Evolutionary conservation across 1,140 invertebrate genomes (phyloP).

Genomic region (Drosophila guanche): DNA sequence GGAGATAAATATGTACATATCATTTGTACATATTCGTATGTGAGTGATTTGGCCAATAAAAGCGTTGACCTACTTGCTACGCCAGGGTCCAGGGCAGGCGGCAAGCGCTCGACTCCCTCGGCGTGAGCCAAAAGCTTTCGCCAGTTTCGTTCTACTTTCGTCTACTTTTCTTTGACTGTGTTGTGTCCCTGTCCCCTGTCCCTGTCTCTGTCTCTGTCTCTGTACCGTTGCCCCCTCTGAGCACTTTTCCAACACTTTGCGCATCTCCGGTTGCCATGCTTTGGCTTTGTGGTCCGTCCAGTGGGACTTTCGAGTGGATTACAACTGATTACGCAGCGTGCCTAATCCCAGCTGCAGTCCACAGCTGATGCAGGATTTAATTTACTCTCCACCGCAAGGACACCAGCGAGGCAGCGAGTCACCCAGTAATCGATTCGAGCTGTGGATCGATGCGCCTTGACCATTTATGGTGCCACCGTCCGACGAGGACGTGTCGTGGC

Average conservation of each 20-base stretch:
- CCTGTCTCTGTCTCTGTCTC: slow-evolving; percentile 1
- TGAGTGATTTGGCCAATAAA: slow-evolving; percentile 34
- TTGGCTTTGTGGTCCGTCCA: slow-evolving; percentile 4
- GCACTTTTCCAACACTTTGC: slow-evolving; percentile 1
- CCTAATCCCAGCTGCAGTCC: slow-evolving; percentile 13
- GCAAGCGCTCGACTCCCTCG: slow-evolving; percentile 17
- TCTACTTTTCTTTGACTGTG: neutral
- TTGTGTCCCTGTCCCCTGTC: too few species aligned
- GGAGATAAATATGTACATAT: neutral
- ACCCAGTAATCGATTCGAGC: too few species aligned
- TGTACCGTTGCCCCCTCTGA: slow-evolving; percentile 11
- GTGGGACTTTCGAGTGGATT: slow-evolving; percentile 26
- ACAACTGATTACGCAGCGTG: slow-evolving; percentile 27
- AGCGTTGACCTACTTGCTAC: slow-evolving; percentile 35
- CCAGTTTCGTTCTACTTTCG: slow-evolving; percentile 33
- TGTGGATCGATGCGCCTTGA: slow-evolving; percentile 53
- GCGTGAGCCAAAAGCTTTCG: slow-evolving; percentile 33
- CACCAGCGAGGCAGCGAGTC: neutral
- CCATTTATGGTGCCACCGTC: slow-evolving; percentile 39
- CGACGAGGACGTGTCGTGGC: slow-evolving; percentile 14
- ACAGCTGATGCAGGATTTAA: slow-evolving; percentile 23
- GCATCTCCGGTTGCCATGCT: too few species aligned
- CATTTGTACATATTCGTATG: slow-evolving; percentile 26
- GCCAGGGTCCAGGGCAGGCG: slow-evolving; percentile 15
- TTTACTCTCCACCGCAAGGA: slow-evolving; percentile 26